A percentile compares a stretch with the other conserved stretches of the same genome.
Conservation (phyloP, 2,888 invertebrate genomes). For the Ypsolopha scabrella region DNA sequence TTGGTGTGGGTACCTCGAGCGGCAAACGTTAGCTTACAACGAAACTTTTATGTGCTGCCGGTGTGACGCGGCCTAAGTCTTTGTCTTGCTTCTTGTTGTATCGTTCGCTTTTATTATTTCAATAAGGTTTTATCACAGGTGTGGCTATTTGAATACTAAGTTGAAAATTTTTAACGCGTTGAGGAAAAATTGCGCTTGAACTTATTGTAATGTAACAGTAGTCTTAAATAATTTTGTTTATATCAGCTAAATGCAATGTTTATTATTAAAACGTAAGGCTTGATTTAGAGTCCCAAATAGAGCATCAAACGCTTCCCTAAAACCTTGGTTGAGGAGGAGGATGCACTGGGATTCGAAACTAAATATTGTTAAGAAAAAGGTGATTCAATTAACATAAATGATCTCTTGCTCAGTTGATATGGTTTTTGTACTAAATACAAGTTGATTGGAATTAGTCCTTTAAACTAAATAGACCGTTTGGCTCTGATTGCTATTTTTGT, state of each 20-base stretch:
- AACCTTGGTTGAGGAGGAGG: too few species aligned
- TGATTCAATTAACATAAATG: too few species aligned
- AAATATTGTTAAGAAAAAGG: too few species aligned
- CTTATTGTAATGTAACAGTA: not conserved
- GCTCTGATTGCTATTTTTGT: not conserved
- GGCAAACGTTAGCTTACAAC: conserved; percentile 42
- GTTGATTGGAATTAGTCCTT: too few species aligned
- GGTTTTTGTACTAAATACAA: too few species aligned
- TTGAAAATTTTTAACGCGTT: not conserved
- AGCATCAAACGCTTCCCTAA: too few species aligned
- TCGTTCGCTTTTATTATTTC: not conserved
- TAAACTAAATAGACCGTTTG: not conserved
- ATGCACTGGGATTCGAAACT: too few species aligned
- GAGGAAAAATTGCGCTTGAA: not conserved
- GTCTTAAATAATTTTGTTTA: too few species aligned
- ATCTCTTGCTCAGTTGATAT: too few species aligned
- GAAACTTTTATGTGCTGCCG: conserved; percentile 32
- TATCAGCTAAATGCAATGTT: too few species aligned
- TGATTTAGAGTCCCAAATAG: too few species aligned
- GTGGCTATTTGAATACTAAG: not conserved
- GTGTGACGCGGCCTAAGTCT: conserved; percentile 20
- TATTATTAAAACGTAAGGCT: too few species aligned
- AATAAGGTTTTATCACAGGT: not conserved
- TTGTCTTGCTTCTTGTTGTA: not conserved
- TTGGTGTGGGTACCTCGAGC: conserved; percentile 27